Percentiles rank a stretch among this genome's conserved stretches.
Evolutionary conservation across 2,113 vertebrate species (phyloP).

Genomic region (Parotia lawesii): DNA sequence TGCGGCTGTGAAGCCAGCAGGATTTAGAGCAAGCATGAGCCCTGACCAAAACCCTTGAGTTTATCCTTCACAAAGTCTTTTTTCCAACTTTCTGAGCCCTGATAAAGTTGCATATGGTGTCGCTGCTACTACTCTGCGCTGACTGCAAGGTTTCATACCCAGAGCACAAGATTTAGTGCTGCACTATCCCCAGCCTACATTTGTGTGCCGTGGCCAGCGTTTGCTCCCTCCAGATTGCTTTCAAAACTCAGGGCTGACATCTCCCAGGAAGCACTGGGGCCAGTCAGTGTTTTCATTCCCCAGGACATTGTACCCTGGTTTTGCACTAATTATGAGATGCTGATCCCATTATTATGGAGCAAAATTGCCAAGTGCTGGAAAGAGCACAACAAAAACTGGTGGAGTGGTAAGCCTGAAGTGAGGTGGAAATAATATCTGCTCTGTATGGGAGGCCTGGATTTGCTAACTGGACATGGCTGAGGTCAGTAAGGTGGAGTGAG

Average conservation of each 20-base stretch:
- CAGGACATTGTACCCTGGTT: not conserved
- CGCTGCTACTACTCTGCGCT: not conserved
- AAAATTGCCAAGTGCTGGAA: not conserved
- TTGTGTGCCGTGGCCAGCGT: not conserved
- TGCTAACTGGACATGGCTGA: not conserved
- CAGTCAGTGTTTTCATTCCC: not conserved
- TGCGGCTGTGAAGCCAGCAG: not conserved
- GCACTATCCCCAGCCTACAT: not conserved
- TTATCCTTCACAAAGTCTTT: not conserved
- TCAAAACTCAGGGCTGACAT: not conserved
- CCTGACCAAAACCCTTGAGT: not conserved
- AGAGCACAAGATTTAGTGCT: not conserved
- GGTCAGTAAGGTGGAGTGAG: not conserved
- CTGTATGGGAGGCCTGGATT: not conserved
- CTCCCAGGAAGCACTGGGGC: not conserved
- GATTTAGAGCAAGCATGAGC: not conserved
- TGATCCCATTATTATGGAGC: not conserved
- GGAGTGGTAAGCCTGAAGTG: not conserved
- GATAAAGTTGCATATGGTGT: accelerated
- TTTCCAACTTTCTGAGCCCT: not conserved
- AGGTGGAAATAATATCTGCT: not conserved
- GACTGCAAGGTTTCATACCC: not conserved
- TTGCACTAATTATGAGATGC: not conserved
- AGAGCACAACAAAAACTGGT: not conserved
- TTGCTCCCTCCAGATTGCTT: not conserved